phyloP scores from a whole-genome alignment of 1,140 invertebrate species.

The Eciton burchellii region DNA sequence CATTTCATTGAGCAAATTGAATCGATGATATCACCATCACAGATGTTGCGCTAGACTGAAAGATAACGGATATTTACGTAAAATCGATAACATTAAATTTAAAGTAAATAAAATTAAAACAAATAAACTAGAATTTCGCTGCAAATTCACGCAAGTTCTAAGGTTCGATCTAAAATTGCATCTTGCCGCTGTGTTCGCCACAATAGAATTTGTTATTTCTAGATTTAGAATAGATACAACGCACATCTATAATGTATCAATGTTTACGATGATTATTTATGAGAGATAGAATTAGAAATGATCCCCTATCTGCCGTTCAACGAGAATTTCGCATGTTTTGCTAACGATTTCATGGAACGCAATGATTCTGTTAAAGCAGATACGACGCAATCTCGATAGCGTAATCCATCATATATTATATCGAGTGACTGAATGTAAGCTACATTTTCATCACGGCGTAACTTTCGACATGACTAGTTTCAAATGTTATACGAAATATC shows the following conservation, averaged over 20 bases:
- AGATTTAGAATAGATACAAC: too few species aligned
- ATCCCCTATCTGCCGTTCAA: conserved; percentile 10
- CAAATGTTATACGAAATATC: conserved; percentile 40
- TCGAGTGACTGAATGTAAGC: conserved; percentile 23
- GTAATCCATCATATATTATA: conserved; percentile 15
- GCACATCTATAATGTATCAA: neutral
- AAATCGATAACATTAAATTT: neutral
- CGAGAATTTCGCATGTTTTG: conserved; percentile 24
- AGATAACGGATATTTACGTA: neutral
- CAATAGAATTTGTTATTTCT: neutral
- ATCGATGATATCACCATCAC: neutral
- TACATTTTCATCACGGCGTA: conserved; percentile 5
- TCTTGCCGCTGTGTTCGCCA: neutral
- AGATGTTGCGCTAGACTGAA: conserved; percentile 1
- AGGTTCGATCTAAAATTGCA: neutral
- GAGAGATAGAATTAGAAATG: conserved; percentile 13
- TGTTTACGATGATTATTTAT: neutral
- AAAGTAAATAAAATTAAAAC: too few species aligned
- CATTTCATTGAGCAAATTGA: conserved; percentile 15
- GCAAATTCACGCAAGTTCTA: neutral
- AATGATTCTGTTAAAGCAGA: conserved; percentile 28
- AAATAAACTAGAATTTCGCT: neutral
- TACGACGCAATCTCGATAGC: conserved; percentile 8
- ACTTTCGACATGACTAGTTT: conserved; percentile 4
- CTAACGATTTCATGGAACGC: neutral